phyloP scores from a whole-genome alignment of 2,113 vertebrate genomes.

The Hemiscyllium ocellatum region DNA sequence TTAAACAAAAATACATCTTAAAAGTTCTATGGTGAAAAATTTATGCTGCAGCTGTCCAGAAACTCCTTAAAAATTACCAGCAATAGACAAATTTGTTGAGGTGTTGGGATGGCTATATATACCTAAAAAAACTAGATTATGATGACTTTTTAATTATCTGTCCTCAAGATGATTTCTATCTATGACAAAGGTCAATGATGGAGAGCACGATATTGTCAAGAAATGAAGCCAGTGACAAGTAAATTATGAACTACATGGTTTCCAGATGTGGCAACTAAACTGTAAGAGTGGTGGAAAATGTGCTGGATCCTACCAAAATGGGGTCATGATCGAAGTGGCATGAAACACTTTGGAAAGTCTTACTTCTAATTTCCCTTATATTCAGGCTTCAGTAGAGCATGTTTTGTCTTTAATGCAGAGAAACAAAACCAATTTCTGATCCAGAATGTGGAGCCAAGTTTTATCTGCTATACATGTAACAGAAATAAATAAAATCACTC shows the following conservation, averaged over 20 bases:
- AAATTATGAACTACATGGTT: neutral
- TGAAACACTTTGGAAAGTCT: neutral
- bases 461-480: neutral
- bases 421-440: neutral
- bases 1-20: neutral
- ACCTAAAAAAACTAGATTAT: too few species aligned
- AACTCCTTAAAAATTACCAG: neutral
- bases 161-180: too few species aligned
- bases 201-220: neutral
- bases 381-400: neutral
- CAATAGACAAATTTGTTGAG: neutral
- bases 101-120: too few species aligned
- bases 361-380: neutral
- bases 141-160: too few species aligned
- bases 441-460: neutral
- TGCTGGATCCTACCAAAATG: neutral
- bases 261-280: neutral
- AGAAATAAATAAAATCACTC: neutral
- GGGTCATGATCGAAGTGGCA: neutral
- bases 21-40: neutral
- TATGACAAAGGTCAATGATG: neutral
- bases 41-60: neutral
- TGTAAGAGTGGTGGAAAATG: neutral
- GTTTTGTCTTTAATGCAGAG: neutral
- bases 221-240: neutral